Base-by-base conservation (phyloP, 2,113 vertebrate species). In the Mustela nigripes region DNA sequence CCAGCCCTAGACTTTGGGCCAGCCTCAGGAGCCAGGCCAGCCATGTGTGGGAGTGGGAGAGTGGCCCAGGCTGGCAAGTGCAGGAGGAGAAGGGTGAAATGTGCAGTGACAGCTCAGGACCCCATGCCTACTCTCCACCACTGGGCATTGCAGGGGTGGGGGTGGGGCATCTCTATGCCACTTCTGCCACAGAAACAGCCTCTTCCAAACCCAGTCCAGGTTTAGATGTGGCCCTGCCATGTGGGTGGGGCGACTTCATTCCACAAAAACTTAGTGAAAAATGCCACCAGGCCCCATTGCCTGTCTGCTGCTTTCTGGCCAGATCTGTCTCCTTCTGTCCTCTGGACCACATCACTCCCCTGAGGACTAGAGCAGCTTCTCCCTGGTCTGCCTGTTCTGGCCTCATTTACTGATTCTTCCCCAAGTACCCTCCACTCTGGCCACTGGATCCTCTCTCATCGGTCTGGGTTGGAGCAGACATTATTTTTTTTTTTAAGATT, bases 121-220 rank as follows among this genome's bases (percentile, higher is more conserved):
- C 28, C n/a, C 33, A 3, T 7, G 4, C n/a, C 69, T 14, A 19
- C 18, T 31, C 50, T 14, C 28, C 60, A 3, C 0, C 2, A 4
- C n/a, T 19, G 81, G 31, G 10, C 2, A 7, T 50, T 58, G 4
- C 36, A 6, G 50, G 19, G 11, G 39, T 33, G 24, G 60, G 22
- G 60, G 60, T 11, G 60, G 24, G 10, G 60, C 22, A 24, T 60
- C 60, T 62, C 60, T 62, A 24, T 1, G 36, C 9, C 12, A 7
- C 3, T 28, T 78, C 85, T 9, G 26, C 28, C 31, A 19, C 58
- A 14, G 69, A 39, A 76, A 4, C 36, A 33, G 12, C 76, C 26
- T n/a, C 62, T 50, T 80, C 31, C 7, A 45, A 88, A 63, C 39
- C 65, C 18, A 3, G 22, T 39, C 22, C 4, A 1, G 48, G 65